Evolutionary conservation across 92 coral and sea anemone genomes (phyloP).

Genomic region (Meandrina meandrites): DNA sequence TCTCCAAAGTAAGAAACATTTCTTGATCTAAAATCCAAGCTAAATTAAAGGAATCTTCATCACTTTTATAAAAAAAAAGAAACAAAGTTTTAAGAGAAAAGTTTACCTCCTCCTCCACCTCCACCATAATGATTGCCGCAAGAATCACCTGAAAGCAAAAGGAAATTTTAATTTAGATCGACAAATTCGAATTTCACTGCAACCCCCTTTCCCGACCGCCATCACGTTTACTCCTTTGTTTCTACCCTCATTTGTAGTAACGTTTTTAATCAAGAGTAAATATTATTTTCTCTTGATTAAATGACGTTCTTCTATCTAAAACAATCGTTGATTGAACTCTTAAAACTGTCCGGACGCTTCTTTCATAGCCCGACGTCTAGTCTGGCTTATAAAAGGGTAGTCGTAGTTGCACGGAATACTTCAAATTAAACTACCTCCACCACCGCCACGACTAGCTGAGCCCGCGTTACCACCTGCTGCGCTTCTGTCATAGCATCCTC

Average conservation of each 20-base stretch:
- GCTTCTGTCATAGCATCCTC: slow-evolving; percentile 13
- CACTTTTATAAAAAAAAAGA: not conserved
- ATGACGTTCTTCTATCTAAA: no score
- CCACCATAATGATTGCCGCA: not conserved
- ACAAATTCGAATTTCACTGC: no score
- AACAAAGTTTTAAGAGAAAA: not conserved
- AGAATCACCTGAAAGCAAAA: slow-evolving; percentile 1
- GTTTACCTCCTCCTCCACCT: slow-evolving; percentile 22
- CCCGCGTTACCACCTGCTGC: slow-evolving; percentile 42
- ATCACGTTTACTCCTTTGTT: no score
- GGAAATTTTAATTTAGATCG: not conserved
- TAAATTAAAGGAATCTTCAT: not conserved
- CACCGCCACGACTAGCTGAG: slow-evolving; percentile 26
- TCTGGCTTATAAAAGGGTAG: not conserved
- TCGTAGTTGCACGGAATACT: no score
- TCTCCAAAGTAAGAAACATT: no score
- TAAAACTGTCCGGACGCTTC: no score
- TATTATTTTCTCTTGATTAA: no score
- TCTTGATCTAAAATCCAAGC: no score
- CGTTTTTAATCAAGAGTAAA: no score
- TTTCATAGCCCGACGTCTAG: not conserved
- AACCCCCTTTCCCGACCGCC: no score
- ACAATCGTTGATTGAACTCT: no score
- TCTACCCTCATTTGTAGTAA: no score
- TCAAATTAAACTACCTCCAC: slow-evolving; percentile 32